Evolutionary conservation across 2,888 invertebrate genomes (phyloP).

Genomic region (Cyrtodaria siliqua): DNA sequence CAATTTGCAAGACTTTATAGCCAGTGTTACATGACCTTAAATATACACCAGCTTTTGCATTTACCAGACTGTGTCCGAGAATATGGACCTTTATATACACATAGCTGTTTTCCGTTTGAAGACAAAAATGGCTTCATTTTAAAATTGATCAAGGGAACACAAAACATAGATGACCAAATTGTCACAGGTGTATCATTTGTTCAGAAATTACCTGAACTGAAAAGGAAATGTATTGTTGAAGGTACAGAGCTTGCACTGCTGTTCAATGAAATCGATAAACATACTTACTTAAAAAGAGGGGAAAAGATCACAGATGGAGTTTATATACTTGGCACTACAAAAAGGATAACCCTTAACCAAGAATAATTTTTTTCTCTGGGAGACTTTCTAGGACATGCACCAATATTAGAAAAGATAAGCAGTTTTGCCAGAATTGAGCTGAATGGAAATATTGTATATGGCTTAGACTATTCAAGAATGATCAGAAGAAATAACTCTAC

Average conservation of each 20-base stretch:
- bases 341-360: slow-evolving; percentile 7
- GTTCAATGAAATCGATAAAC: slow-evolving; percentile 31
- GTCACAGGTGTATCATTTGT: slow-evolving; percentile 50
- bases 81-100: slow-evolving; percentile 52
- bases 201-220: slow-evolving; percentile 56
- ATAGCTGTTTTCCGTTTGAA: slow-evolving; percentile 49
- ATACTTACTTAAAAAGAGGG: slow-evolving; percentile 28
- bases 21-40: slow-evolving; percentile 39
- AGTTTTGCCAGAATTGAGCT: slow-evolving; percentile 32
- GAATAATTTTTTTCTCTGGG: slow-evolving; percentile 17
- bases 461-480: slow-evolving; percentile 36
- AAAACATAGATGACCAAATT: slow-evolving; percentile 53
- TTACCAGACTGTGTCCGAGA: slow-evolving; percentile 42
- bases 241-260: slow-evolving; percentile 25
- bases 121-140: slow-evolving; percentile 51
- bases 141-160: slow-evolving; percentile 52
- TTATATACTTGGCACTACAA: slow-evolving; percentile 34
- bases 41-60: slow-evolving; percentile 56
- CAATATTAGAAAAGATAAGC: not conserved
- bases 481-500: slow-evolving; percentile 42
- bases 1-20: slow-evolving; percentile 12
- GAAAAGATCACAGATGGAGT: slow-evolving; percentile 13
- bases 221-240: slow-evolving; percentile 22
- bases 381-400: slow-evolving; percentile 25
- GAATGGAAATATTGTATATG: slow-evolving; percentile 29